phyloP scores from a whole-genome alignment of 1,140 invertebrate genomes.

The Pseudomyrmex flavicornis region DNA sequence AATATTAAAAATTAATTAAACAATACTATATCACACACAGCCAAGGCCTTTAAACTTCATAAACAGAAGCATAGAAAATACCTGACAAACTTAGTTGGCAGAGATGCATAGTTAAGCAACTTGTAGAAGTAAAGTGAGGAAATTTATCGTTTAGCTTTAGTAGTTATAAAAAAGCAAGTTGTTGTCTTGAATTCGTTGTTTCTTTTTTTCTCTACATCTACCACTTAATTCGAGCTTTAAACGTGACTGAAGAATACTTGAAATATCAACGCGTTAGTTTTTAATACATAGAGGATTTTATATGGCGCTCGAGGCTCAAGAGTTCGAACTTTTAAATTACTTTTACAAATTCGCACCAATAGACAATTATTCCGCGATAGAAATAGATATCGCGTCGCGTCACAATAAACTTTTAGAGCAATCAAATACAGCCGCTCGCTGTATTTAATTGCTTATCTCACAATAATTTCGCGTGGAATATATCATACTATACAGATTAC shows the following conservation, averaged over 20 bases:
- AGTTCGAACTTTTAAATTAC: constrained; percentile 38
- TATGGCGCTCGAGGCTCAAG: not conserved
- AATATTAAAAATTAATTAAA: constrained; percentile 15
- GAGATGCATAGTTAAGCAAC: not conserved
- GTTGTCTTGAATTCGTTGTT: not conserved
- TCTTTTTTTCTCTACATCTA: not conserved
- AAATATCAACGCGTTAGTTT: constrained; percentile 15
- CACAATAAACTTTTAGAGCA: constrained; percentile 42
- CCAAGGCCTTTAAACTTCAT: not conserved
- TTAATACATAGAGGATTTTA: constrained; percentile 30
- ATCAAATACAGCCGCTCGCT: constrained; percentile 41
- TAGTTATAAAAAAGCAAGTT: constrained; percentile 8
- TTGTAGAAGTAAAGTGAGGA: not conserved
- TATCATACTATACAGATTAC: not conserved
- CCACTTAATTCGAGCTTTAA: constrained; percentile 29
- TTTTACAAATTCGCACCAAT: constrained; percentile 18
- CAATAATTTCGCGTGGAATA: constrained; percentile 14
- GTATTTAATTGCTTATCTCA: constrained; percentile 45
- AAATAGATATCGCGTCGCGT: constrained; percentile 32
- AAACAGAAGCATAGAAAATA: not conserved
- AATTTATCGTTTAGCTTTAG: constrained; percentile 21
- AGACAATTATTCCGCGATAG: constrained; percentile 36
- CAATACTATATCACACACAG: not conserved
- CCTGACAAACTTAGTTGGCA: not conserved
- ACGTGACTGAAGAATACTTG: constrained; percentile 36